Evolutionary conservation across 2,797 vertebrate species (phyloP).

Genomic region (Pseudomugil gertrudae): DNA sequence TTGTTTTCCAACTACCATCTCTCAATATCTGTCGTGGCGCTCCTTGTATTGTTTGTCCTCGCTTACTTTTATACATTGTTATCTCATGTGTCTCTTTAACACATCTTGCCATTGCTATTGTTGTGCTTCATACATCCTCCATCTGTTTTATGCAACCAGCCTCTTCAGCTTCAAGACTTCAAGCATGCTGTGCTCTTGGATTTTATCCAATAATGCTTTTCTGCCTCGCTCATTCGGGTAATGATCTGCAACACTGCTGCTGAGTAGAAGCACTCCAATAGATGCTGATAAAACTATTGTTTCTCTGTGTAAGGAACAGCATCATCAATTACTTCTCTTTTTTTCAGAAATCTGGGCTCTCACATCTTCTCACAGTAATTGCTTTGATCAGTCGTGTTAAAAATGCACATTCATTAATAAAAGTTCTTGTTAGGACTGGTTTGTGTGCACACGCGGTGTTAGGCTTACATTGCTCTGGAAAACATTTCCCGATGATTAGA

Average conservation of each 20-base stretch:
- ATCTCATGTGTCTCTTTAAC: neutral
- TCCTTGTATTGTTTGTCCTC: neutral
- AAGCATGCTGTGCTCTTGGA: slow-evolving; percentile 56
- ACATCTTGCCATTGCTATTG: slow-evolving; percentile 33
- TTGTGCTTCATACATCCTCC: slow-evolving; percentile 66
- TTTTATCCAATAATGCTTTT: slow-evolving; percentile 49
- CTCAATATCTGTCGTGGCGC: slow-evolving; percentile 6
- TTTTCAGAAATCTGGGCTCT: slow-evolving; percentile 9
- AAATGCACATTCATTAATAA: slow-evolving; percentile 41
- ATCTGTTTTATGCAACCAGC: slow-evolving; percentile 70
- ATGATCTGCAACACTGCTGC: slow-evolving; percentile 25
- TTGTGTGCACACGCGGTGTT: slow-evolving; percentile 19
- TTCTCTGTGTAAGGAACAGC: slow-evolving; percentile 10
- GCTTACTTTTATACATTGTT: slow-evolving; percentile 9
- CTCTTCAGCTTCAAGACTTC: slow-evolving; percentile 42
- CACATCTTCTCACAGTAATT: slow-evolving; percentile 23
- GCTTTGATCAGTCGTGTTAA: slow-evolving; percentile 32
- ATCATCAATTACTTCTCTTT: neutral
- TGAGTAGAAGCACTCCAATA: slow-evolving; percentile 32
- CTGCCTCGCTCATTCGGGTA: slow-evolving; percentile 42
- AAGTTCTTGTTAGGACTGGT: slow-evolving; percentile 27
- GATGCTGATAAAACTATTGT: slow-evolving; percentile 32
- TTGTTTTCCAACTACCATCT: slow-evolving; percentile 3
- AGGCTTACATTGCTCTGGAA: slow-evolving; percentile 14
- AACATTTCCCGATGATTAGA: slow-evolving; percentile 20